Evolutionary conservation across 2,797 vertebrate genomes (phyloP), one percentile per base, ranked within the genome.

Genomic region (Sebastes glaucus): DNA sequence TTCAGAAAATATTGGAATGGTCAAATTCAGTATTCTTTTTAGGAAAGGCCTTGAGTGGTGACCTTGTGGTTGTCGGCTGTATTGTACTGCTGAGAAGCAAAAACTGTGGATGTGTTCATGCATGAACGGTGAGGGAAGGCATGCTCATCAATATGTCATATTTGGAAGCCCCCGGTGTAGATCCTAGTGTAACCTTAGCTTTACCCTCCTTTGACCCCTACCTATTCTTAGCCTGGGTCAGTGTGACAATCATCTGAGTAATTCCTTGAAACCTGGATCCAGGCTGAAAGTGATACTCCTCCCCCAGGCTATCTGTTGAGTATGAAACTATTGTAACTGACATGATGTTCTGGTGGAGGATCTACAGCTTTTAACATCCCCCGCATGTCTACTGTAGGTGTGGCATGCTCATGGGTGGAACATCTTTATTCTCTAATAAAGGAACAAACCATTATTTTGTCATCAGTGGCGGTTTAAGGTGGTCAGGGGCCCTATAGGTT

Each of bases 141-240:
- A 2, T 10, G 32, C 89, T 92, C 85, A 89, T 92, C 70, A 89
- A 83, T 92, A 85, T 93, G 71, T 82, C 86, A 89, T 85, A 88
- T 86, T 86, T 87, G 77, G 80, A 84, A 82, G 64, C 70, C 78
- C 62, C 62, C 20, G 20, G 59, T 73, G 74, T 80, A 78, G 76
- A 78, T 79, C 81, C 72, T 20, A 30, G 61, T 82, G 85, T 92
- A 93, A 93, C 81, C 76, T 52, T 85, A 94, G 72, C 87, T 82
- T 82, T 74, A 87, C 78, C 87, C 71, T 80, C 38, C 60, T 52
- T 30, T 86, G 89, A 88, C 83, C 85, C 76, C 80, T 56, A 81
- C 76, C 83, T 92, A 77, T 91, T 92, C 79, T 91, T 84, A 82
- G 79, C 70, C 7, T 5, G 30, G 71, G 85, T 84, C 81, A 84